phyloP scores from a whole-genome alignment of 2,888 invertebrate genomes.

The Dynastes grantii region DNA sequence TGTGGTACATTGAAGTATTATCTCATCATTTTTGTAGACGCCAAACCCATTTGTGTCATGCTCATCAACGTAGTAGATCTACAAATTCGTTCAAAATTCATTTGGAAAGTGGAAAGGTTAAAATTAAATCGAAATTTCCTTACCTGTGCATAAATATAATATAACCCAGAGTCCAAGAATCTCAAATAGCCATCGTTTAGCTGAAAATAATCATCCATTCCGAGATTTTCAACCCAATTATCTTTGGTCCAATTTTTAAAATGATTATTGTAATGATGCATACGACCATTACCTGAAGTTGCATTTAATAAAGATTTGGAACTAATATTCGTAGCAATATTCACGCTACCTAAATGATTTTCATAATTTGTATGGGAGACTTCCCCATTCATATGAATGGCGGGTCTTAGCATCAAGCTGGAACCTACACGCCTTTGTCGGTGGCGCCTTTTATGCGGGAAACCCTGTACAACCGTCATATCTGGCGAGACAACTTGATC shows the following conservation, averaged over 20 bases:
- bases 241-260: slow-evolving; percentile 80
- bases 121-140: background rate
- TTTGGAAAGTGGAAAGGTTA: too few species aligned
- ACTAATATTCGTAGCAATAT: slow-evolving; percentile 30
- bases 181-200: slow-evolving; percentile 77
- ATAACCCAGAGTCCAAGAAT: slow-evolving; percentile 81
- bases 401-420: slow-evolving; percentile 71
- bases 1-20: slow-evolving; percentile 83
- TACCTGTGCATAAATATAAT: slow-evolving; percentile 85
- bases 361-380: slow-evolving; percentile 69
- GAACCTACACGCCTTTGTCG: slow-evolving; percentile 56
- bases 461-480: slow-evolving; percentile 45
- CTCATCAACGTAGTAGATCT: slow-evolving; percentile 86
- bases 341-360: slow-evolving; percentile 26
- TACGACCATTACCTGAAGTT: slow-evolving; percentile 76
- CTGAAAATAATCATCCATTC: slow-evolving; percentile 76
- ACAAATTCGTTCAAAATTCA: slow-evolving; percentile 57
- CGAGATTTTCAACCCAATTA: slow-evolving; percentile 76
- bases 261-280: slow-evolving; percentile 76
- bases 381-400: slow-evolving; percentile 78
- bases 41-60: slow-evolving; percentile 85
- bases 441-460: slow-evolving; percentile 54
- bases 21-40: slow-evolving; percentile 78
- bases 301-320: slow-evolving; percentile 33
- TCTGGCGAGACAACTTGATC: slow-evolving; percentile 51